Evolutionary conservation across 2,888 invertebrate genomes (phyloP), one percentile per base, ranked within the genome.

Genomic region (Notodonta ziczac): DNA sequence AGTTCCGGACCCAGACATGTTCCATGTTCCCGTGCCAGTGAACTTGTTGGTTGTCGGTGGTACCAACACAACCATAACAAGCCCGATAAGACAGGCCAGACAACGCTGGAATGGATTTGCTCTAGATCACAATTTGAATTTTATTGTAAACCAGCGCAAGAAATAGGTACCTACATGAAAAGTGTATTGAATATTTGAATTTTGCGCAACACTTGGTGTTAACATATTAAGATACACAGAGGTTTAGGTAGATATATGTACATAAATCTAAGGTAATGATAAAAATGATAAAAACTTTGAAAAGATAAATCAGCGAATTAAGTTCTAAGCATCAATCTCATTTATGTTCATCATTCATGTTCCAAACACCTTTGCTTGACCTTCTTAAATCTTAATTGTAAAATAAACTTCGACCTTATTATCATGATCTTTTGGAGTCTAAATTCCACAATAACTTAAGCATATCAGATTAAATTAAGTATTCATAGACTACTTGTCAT

Each of bases 41-140:
- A 90, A 86, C 89, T 89, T 89, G 86, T 86, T 76, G 73, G 73
- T 73, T 83, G 82, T 83, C 78, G 57, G 62, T 72, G 81, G 80
- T 83, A 76, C 80, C 83, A 79, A 76, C 80, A 84, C 81, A 82
- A 85, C 83, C 82, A 79, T 80, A 79, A 64, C 65, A 70, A 68
- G 74, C 73, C 70, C 83, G 88, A 89, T 89, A 89, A 84, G 81
- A 76, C 78, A 73, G 72, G 62, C 66, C 77, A 74, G 66, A 72
- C 74, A 74, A 73, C 74, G 70, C 75, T 67, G 65, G 64, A 69
- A 69, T 70, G 64, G 65, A 66, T 73, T 69, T 63, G 72, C 72
- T 72, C 69, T 63, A 65, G 73, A 70, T 68, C 53, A 65, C 60
- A 52, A 65, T 62, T 65, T 60, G 65, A 69, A 71, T 73, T 71